These are phyloP conservation scores for Camponotus pennsylvanicus DNA, from an alignment of 1,140 invertebrate genomes.

Conservation along the genomic window DNA sequence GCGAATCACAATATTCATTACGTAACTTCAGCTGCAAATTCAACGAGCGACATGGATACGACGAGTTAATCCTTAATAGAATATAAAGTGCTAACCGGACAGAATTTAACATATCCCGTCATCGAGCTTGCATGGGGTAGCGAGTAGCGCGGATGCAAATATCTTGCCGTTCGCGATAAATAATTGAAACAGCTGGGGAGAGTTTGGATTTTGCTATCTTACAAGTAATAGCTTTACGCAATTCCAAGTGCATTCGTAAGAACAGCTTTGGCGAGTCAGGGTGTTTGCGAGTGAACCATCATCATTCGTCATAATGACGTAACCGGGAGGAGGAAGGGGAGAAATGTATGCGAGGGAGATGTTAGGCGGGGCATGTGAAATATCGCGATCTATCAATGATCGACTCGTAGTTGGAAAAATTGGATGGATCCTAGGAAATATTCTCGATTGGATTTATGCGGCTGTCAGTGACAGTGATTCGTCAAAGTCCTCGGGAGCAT, in stretches of 20 bases:
- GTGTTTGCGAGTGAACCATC: background rate
- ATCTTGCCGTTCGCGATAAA: too few relatives aligned
- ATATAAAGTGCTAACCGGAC: background rate
- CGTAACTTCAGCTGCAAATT: background rate
- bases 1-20: background rate
- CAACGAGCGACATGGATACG: too few relatives aligned
- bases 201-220: background rate
- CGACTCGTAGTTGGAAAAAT: constrained; percentile 6
- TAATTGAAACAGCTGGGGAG: background rate
- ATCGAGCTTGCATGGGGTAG: background rate
- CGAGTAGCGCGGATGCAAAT: background rate
- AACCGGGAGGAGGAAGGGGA: background rate
- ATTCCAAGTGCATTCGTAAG: background rate
- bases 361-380: background rate
- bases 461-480: constrained; percentile 42
- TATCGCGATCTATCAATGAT: constrained; percentile 35
- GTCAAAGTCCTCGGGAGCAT: constrained; percentile 24
- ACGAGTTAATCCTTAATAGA: background rate
- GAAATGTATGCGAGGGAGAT: background rate
- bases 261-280: background rate
- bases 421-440: constrained; percentile 28
- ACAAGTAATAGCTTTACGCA: background rate
- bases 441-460: constrained; percentile 16
- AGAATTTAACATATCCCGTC: background rate
- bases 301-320: constrained; percentile 25